Base-by-base conservation (phyloP, 2,113 vertebrate species). In the Nothobranchius kuhntae region DNA sequence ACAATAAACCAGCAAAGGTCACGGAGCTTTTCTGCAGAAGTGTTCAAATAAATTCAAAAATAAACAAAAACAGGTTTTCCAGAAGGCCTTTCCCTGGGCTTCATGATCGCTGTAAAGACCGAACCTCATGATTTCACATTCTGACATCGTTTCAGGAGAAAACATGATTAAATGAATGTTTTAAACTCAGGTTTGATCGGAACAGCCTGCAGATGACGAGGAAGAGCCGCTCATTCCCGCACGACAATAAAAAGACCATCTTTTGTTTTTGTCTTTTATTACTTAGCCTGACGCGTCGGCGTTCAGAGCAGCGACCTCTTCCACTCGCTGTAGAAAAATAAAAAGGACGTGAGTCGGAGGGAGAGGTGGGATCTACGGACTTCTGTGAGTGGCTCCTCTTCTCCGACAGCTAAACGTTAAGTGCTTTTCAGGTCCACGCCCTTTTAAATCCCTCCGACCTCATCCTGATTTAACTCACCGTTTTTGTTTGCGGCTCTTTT, bases 211-310 rank as follows among this genome's bases (percentile, higher is more conserved):
- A 21, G 21, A 21, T 21, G 21, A 21, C 21, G 21, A 21, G 21
- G 21, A 21, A 21, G 21, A 21, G 21, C 21, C 21, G 21, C 21
- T 21, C 21, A 21, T 1, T 21, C 48, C 66, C 42, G 46, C 57
- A 60, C n/a, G 13, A 24, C 24, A 40, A 44, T 2, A 12, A 52
- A 12, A 53, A 8, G 10, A 24, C 12, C 6, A 2, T 2, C 14
- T 60, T 8, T 7, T 13, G 44, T 14, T 70, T 14, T 70, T 42
- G 7, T 8, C 38, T 50, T 54, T 69, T 54, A 53, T 44, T 40
- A 47, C 14, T n/a, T 30, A 47, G 21, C 24, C 48, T 2, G 5
- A 61, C 51, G 35, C 11, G 40, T 46, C 0, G 24, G 13, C 36
- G 13, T 24, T 42, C 6, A 15, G 54, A 45, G 44, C 3, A 2